These are phyloP conservation scores for Myopa tessellatipennis DNA, from an alignment of 2,888 invertebrate genomes.

Conservation along the genomic window DNA sequence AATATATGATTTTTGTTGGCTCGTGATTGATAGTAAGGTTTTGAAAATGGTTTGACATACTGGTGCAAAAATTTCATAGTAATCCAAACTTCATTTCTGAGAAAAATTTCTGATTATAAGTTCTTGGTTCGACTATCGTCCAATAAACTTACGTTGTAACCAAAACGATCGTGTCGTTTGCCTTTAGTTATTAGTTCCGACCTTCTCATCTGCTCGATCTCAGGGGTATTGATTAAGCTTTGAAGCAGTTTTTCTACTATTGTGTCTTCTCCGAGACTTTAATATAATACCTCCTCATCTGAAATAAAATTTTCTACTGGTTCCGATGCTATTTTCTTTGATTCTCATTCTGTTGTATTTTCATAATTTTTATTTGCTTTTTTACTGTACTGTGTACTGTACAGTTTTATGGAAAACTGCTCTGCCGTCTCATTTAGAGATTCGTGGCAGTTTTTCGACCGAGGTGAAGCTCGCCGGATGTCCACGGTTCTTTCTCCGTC, in stretches of 20 bases:
- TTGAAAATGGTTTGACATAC: constrained; percentile 8
- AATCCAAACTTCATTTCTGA: constrained; percentile 2
- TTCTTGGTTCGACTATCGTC: not conserved
- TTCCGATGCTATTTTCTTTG: not conserved
- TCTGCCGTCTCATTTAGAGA: too few species aligned
- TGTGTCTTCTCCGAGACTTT: not conserved
- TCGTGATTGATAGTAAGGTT: not conserved
- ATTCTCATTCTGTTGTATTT: not conserved
- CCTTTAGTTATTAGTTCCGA: not conserved
- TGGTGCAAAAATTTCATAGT: constrained; percentile 23
- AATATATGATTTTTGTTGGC: not conserved
- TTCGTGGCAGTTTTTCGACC: too few species aligned
- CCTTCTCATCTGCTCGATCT: not conserved
- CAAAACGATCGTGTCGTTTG: not conserved
- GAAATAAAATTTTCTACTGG: not conserved
- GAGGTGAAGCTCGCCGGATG: too few species aligned
- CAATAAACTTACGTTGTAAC: not conserved
- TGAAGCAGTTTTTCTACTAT: not conserved
- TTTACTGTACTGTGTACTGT: not conserved
- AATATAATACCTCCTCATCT: not conserved
- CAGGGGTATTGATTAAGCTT: not conserved
- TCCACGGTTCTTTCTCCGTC: too few species aligned
- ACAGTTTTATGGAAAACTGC: too few species aligned
- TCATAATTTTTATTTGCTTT: constrained; percentile 1
- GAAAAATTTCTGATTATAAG: too few species aligned